A percentile compares a stretch with the other conserved stretches of the same genome.
These are phyloP conservation scores for Ictalurus punctatus DNA, from an alignment of 2,113 vertebrate species.

Conservation along the genomic window DNA sequence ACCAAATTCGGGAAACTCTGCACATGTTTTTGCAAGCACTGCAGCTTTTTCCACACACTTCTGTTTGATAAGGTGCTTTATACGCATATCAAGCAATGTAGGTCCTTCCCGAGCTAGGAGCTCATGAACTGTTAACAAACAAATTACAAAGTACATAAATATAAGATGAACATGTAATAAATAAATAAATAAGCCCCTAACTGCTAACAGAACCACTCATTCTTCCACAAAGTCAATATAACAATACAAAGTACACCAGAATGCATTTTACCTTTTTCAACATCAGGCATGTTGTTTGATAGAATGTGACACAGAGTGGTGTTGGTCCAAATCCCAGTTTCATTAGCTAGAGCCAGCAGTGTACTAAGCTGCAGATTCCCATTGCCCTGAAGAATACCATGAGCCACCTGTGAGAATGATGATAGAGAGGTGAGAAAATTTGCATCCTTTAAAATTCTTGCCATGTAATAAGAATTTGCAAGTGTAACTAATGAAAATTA, in stretches of 20 bases:
- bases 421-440: constrained; percentile 19
- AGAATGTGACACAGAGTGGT: constrained; percentile 85
- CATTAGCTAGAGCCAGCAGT: constrained; percentile 86
- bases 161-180: neutral
- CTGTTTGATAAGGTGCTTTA: constrained; percentile 97
- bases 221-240: neutral
- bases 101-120: constrained; percentile 90
- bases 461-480: neutral
- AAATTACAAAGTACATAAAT: neutral
- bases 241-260: neutral
- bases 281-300: constrained; percentile 83
- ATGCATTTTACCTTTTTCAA: constrained; percentile 80
- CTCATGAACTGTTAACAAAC: constrained; percentile 78
- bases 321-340: constrained; percentile 91
- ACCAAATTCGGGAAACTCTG: constrained; percentile 91
- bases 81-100: constrained; percentile 91
- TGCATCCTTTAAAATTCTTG: neutral
- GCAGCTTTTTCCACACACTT: constrained; percentile 88
- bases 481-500: neutral
- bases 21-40: constrained; percentile 89
- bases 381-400: constrained; percentile 88
- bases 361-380: constrained; percentile 87
- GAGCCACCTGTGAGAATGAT: constrained; percentile 80
- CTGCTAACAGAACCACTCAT: neutral
- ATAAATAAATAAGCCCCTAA: neutral